Percentiles rank a stretch among this genome's conserved stretches.
phyloP scores from a whole-genome alignment of 30 jellyfish, hydroid and myxozoan species.

The Rhopilema esculentum region DNA sequence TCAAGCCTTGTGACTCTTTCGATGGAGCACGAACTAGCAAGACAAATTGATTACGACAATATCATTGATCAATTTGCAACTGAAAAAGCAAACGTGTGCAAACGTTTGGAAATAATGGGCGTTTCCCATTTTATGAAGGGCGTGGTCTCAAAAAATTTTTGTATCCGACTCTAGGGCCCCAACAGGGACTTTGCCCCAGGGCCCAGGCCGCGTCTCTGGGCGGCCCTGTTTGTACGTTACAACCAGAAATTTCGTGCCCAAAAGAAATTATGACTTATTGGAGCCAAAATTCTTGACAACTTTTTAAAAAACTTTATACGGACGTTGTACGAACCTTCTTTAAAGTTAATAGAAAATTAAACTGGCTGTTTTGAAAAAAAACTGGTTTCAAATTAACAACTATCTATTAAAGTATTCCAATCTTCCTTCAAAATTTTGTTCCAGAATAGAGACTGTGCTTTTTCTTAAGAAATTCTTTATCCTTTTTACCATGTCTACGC shows the following conservation, averaged over 20 bases:
- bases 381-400: not conserved
- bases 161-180: constrained; percentile 24
- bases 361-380: not conserved
- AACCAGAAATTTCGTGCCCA: not conserved
- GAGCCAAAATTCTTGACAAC: not conserved
- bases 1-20: not conserved
- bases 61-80: not conserved
- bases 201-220: constrained; percentile 11
- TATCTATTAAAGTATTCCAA: not conserved
- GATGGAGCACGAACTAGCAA: not conserved
- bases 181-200: constrained; percentile 5
- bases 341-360: not conserved
- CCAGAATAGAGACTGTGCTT: not conserved
- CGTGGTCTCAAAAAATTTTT: not conserved
- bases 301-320: not conserved
- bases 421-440: not conserved
- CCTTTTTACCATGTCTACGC: not conserved
- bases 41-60: not conserved
- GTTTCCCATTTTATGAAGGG: not conserved
- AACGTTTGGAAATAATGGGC: constrained; percentile 1
- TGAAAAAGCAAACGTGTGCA: not conserved
- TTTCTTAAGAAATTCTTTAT: not conserved
- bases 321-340: not conserved
- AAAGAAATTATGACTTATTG: not conserved
- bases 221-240: not conserved